A percentile compares a stretch with the other conserved stretches of the same genome.
Evolutionary conservation across 2,888 invertebrate genomes (phyloP).

Genomic region (Ennomos erosarius): DNA sequence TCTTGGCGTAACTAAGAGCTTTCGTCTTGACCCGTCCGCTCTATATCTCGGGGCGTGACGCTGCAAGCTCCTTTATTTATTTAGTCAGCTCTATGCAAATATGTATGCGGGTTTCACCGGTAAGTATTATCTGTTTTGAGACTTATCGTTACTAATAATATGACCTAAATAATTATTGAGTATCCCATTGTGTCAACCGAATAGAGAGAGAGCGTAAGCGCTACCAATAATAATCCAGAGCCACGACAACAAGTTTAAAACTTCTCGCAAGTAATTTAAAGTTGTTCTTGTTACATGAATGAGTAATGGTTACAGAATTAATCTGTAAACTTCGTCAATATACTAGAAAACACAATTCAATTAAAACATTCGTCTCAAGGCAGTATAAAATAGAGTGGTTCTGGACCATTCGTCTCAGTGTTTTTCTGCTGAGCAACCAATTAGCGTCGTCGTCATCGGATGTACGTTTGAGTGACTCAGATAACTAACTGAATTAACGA

Average conservation of each 20-base stretch:
- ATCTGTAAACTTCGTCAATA: too few relatives aligned
- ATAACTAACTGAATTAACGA: constrained; percentile 19
- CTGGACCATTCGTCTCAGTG: constrained; percentile 15
- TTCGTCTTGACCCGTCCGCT: constrained; percentile 72
- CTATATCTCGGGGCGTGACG: constrained; percentile 68
- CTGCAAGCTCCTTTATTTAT: constrained; percentile 52
- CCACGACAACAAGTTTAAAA: too few relatives aligned
- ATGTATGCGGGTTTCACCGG: constrained; percentile 13
- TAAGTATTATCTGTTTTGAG: not conserved
- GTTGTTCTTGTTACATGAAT: too few relatives aligned
- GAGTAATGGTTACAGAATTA: too few relatives aligned
- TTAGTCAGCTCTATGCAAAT: constrained; percentile 25
- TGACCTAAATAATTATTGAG: too few relatives aligned
- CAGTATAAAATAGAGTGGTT: not conserved
- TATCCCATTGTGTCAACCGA: too few relatives aligned
- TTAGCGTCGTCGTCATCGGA: constrained; percentile 22
- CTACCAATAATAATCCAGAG: too few relatives aligned
- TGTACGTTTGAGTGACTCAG: constrained; percentile 27
- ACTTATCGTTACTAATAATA: too few relatives aligned
- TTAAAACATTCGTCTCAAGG: constrained; percentile 11
- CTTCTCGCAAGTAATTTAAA: too few relatives aligned
- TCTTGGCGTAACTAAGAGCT: constrained; percentile 69
- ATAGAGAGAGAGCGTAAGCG: too few relatives aligned
- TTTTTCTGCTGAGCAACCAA: constrained; percentile 21
- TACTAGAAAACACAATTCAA: not conserved